phyloP scores from a whole-genome alignment of 2,888 invertebrate genomes.

The Sesia bembeciformis region DNA sequence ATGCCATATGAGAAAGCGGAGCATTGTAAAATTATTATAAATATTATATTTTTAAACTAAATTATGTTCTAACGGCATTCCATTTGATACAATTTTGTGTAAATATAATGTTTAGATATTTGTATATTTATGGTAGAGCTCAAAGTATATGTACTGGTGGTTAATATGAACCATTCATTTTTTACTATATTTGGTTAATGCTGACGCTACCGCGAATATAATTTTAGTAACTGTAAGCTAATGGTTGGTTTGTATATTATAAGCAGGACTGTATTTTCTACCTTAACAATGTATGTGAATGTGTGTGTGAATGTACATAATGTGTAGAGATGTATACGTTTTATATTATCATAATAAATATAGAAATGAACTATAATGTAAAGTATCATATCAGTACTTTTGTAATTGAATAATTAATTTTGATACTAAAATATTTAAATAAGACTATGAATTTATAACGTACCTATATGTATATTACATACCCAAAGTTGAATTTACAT shows the following conservation, averaged over 20 bases:
- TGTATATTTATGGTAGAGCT: constrained; percentile 47
- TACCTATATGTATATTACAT: not conserved
- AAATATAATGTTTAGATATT: constrained; percentile 44
- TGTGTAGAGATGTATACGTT: constrained; percentile 29
- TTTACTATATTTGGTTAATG: constrained; percentile 19
- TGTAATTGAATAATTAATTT: constrained; percentile 1
- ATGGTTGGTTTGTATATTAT: constrained; percentile 58
- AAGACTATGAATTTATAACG: not conserved
- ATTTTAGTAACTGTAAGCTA: constrained; percentile 23
- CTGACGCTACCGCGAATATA: constrained; percentile 21
- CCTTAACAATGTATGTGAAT: constrained; percentile 15
- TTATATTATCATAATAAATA: constrained; percentile 25
- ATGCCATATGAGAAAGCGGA: constrained; percentile 53
- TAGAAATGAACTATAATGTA: constrained; percentile 19
- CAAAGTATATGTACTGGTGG: constrained; percentile 36
- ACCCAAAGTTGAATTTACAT: too few relatives aligned
- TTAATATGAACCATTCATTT: constrained; percentile 13
- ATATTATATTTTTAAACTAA: constrained; percentile 2
- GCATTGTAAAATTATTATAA: constrained; percentile 18
- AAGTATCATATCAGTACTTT: constrained; percentile 35
- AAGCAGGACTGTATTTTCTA: constrained; percentile 51
- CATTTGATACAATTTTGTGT: constrained; percentile 32
- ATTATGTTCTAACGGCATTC: constrained; percentile 30
- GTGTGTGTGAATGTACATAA: constrained; percentile 28
- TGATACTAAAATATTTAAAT: not conserved